Evolutionary conservation across 2,888 invertebrate species (phyloP), one percentile per base, ranked within the genome.

Genomic region (Drosophila parthenogenetica): DNA sequence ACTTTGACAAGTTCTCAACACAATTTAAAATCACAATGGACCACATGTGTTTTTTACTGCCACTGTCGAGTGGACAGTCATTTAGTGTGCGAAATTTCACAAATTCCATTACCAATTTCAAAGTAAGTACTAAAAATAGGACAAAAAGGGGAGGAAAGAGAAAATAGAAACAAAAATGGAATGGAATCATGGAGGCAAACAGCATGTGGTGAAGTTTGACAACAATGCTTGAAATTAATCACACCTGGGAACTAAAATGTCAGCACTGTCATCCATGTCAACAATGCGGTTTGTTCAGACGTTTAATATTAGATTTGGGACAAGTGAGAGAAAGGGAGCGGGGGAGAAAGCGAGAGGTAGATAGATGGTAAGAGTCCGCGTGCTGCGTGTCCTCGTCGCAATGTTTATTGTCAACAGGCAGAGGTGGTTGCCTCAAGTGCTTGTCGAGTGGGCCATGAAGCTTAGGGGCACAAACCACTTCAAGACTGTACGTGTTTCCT

Each of bases 351-450:
- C 13, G 43, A 25, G 32, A 17, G 5, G 40, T 32, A 32, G 35
- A 35, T 35, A 19, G 13, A 10, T 19, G 16, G n/a, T 16, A 35
- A 13, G n/a, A 19, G 10, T n/a, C 8, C 29, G 17, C 37, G 32
- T 37, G n/a, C 19, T 59, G 55, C 40, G 59, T 57, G 59, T 65
- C 55, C 74, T 57, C 39, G 76, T 72, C 69, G 84, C 81, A 84
- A 84, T 83, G 83, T 87, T 83, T 84, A 87, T 83, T 83, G 83
- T 83, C 87, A 83, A 83, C 81, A 80, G 76, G 67, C 76, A 80
- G 69, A 79, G 79, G 69, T 72, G 73, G 76, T 63, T 59, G 87
- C 84, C 87, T 83, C 87, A 77, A 83, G 83, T 84, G 83, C 59
- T 79, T 79, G 70, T 67, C 74, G 69, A 68, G 57, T 58, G 53